These are phyloP conservation scores for Apamea epomidion DNA, from an alignment of 2,888 invertebrate species.

Conservation along the genomic window DNA sequence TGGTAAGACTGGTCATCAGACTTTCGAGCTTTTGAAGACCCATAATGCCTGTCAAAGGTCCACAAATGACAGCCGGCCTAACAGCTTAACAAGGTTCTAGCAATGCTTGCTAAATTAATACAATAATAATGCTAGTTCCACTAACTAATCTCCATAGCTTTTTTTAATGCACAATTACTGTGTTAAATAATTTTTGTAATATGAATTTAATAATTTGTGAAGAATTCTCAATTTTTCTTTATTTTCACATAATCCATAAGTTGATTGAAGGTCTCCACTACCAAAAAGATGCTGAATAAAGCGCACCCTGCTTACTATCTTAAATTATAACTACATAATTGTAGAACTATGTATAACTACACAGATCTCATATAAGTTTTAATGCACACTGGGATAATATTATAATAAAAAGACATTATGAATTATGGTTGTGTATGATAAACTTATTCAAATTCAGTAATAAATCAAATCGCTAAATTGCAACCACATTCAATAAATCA, in stretches of 20 bases:
- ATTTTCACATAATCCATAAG: neutral
- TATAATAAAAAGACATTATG: neutral
- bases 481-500: neutral
- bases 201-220: neutral
- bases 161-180: neutral
- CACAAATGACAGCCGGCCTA: too few species aligned
- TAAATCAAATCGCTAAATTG: neutral
- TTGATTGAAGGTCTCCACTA: too few species aligned
- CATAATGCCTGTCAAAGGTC: too few species aligned
- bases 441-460: conserved; percentile 5
- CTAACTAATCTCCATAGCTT: neutral
- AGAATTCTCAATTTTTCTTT: neutral
- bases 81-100: neutral
- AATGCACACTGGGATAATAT: neutral
- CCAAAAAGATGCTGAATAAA: neutral
- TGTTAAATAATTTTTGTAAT: neutral
- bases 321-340: neutral
- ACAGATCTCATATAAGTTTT: neutral
- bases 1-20: too few species aligned
- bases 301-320: neutral
- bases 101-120: neutral
- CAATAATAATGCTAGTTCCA: neutral
- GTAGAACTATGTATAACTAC: neutral
- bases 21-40: too few species aligned
- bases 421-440: neutral